phyloP scores from a whole-genome alignment of 2,113 vertebrate species.

The Ammodytes marinus region DNA sequence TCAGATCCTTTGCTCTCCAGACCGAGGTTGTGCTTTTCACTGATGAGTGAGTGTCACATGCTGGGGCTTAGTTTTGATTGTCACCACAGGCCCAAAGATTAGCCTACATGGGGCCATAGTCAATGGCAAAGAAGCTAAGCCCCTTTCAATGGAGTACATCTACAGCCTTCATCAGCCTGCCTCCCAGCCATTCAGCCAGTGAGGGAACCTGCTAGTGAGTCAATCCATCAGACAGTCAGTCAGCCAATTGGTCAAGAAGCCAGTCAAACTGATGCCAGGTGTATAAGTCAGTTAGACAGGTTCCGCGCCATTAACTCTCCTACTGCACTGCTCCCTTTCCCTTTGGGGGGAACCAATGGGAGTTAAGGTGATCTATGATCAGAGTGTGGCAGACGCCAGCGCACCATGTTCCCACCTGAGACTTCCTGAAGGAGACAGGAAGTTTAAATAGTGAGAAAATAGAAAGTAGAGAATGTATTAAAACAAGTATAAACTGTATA shows the following conservation, averaged over 20 bases:
- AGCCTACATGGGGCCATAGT: constrained; percentile 30
- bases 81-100: constrained; percentile 52
- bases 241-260: constrained; percentile 14
- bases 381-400: background rate
- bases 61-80: constrained; percentile 51
- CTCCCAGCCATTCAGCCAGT: constrained; percentile 6
- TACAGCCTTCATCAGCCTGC: constrained; percentile 29
- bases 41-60: constrained; percentile 42
- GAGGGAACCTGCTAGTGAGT: constrained; percentile 29
- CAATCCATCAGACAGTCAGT: constrained; percentile 21
- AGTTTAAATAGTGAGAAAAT: background rate
- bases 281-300: constrained; percentile 26
- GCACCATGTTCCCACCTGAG: constrained; percentile 1
- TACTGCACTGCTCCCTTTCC: background rate
- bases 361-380: constrained; percentile 16
- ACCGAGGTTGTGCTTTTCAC: constrained; percentile 27
- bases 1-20: constrained; percentile 23
- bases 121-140: constrained; percentile 46
- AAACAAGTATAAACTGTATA: background rate
- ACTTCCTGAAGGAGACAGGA: background rate
- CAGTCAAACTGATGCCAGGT: constrained; percentile 3
- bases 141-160: constrained; percentile 24
- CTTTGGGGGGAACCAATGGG: background rate
- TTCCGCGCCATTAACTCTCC: constrained; percentile 19
- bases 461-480: background rate